Evolutionary conservation across 2,797 vertebrate species (phyloP).

Genomic region (Premnoplex brunnescens): DNA sequence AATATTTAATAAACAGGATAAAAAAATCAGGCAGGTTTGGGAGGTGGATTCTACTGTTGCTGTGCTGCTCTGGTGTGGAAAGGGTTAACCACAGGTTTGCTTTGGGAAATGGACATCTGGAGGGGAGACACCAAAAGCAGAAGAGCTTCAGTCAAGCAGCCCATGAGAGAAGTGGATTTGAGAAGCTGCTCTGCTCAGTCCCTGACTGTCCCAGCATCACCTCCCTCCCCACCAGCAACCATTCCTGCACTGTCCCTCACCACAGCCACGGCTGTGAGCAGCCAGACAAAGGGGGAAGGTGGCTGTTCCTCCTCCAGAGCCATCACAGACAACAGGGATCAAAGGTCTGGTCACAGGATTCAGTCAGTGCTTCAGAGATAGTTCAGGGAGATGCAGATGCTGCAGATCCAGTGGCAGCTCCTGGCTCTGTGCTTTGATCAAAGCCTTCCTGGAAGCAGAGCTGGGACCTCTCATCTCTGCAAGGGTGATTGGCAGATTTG

Average conservation of each 20-base stretch:
- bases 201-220: fast-evolving
- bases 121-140: fast-evolving
- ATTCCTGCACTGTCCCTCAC: fast-evolving
- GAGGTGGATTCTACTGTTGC: fast-evolving
- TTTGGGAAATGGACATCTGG: neutral
- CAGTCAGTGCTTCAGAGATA: fast-evolving
- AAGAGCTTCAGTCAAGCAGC: neutral
- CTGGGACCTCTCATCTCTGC: neutral
- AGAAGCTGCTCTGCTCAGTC: fast-evolving
- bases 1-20: neutral
- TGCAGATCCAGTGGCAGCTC: neutral
- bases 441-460: neutral
- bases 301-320: neutral
- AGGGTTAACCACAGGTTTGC: neutral
- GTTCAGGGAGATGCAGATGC: fast-evolving
- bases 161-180: fast-evolving
- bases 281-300: neutral
- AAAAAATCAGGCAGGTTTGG: neutral
- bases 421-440: fast-evolving
- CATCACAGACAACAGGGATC: fast-evolving
- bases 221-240: neutral
- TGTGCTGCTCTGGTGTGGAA: neutral
- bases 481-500: neutral
- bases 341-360: neutral
- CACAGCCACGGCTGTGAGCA: neutral